Base-by-base conservation (phyloP, 2,797 vertebrate genomes). In the Emys orbicularis region DNA sequence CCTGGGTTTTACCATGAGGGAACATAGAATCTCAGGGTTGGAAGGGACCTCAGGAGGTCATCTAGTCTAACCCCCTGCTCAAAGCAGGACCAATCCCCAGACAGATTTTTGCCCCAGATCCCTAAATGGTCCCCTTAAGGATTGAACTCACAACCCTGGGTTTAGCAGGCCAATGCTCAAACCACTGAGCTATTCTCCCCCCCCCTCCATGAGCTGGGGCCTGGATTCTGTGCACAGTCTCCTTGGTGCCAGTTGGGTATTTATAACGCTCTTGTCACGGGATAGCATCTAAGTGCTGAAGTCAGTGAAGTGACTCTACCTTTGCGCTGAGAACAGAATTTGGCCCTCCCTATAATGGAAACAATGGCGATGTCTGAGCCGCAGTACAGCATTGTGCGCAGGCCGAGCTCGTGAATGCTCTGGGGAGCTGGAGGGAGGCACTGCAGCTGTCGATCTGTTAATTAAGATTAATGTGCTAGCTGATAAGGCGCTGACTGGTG, bases 381-480 rank as follows among this genome's bases (percentile, higher is more conserved):
- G 83, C 65, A 8, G 87, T 79, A 41, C 72, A 41, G 77, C 31
- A 5, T 3, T 13, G 29, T 27, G 49, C 83, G 54, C 1, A 72
- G 65, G 97, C 89, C 52, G n/a, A 88, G 90, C 88, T 93, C 93
- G 92, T 2, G 52, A 96, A 95, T 92, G 91, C 95, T 93, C 95
- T 68, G 90, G 96, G 95, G 96, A 97, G 93, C 95, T 90, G 2
- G 82, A 18, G 92, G 94, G 95, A 96, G 96, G 96, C 97, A 96
- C 88, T 86, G 93, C 93, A 93, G 92, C 95, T 96, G 96, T 97
- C 96, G 93, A 96, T 97, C 95, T 86, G 96, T 96, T 98, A 97
- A 97, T 97, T 97, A 97, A 97, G 97, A 98, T 97, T 96, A 97
- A 97, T 97, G 96, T 68, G 96, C 92, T 84, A 18, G 95, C 97